A percentile compares a stretch with the other conserved stretches of the same genome.
Conservation (phyloP, 2,113 vertebrate species). For the Onychorhynchus coronatus region DNA sequence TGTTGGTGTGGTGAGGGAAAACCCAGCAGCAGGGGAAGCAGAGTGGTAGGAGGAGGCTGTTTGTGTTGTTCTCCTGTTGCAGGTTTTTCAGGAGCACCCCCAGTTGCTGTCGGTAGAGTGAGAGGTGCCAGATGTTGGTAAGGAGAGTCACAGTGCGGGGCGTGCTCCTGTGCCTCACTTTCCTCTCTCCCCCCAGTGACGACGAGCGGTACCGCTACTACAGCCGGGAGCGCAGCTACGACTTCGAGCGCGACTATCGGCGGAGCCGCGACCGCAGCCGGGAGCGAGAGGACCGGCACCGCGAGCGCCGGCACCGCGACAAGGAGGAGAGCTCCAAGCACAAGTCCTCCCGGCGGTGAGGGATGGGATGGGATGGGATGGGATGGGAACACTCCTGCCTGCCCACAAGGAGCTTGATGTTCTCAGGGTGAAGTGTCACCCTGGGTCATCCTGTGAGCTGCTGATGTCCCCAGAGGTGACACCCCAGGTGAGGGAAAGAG, state of each 20-base stretch:
- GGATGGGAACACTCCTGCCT: background rate
- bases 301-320: constrained; percentile 68
- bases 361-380: background rate
- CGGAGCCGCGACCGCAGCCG: constrained; percentile 62
- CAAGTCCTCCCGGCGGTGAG: constrained; percentile 72
- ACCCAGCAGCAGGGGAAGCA: background rate
- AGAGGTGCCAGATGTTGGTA: background rate
- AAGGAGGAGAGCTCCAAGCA: constrained; percentile 74
- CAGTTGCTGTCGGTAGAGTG: no score
- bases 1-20: fast-evolving
- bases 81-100: fast-evolving
- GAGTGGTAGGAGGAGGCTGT: fast-evolving
- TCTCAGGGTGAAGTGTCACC: fast-evolving
- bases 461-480: no score
- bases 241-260: constrained; percentile 72
- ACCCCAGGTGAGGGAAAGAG: background rate
- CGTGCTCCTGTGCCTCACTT: background rate
- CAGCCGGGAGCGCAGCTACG: constrained; percentile 68
- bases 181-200: background rate
- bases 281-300: constrained; percentile 69
- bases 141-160: background rate
- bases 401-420: fast-evolving
- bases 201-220: constrained; percentile 69
- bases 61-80: fast-evolving
- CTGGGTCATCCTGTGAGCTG: fast-evolving